These are phyloP conservation scores for Penaeus chinensis DNA, from an alignment of 1,140 invertebrate genomes.

Conservation along the genomic window DNA sequence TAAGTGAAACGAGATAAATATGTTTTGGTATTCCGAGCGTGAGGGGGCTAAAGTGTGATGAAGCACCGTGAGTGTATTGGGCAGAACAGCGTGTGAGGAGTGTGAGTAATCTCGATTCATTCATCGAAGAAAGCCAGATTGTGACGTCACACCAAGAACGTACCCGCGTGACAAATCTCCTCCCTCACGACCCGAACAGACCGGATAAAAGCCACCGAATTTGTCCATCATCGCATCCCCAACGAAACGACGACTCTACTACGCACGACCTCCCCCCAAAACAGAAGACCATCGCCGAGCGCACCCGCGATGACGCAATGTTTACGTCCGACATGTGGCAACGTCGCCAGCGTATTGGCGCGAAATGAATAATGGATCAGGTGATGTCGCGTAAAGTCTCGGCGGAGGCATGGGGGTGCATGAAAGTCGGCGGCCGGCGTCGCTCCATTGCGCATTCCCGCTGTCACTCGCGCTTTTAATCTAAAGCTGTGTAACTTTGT, in stretches of 20 bases:
- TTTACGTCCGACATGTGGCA: constrained; percentile 53
- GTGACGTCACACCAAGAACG: constrained; percentile 40
- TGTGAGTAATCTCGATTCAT: constrained; percentile 49
- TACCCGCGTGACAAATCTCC: constrained; percentile 31
- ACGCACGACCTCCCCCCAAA: background rate
- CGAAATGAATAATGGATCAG: constrained; percentile 57
- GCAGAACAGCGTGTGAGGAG: constrained; percentile 4
- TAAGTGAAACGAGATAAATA: background rate
- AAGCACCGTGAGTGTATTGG: background rate
- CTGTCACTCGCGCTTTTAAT: constrained; percentile 36
- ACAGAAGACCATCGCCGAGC: constrained; percentile 3
- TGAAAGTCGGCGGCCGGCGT: constrained; percentile 12
- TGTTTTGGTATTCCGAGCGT: too few species aligned
- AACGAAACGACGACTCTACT: background rate
- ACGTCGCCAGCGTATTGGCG: constrained; percentile 52
- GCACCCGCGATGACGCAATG: constrained; percentile 35
- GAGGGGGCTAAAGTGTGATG: too few species aligned
- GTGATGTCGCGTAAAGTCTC: constrained; percentile 54
- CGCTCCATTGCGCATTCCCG: constrained; percentile 33
- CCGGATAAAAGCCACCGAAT: background rate
- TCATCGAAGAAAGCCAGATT: constrained; percentile 46
- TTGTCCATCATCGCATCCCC: too few species aligned
- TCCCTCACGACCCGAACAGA: too few species aligned
- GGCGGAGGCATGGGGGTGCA: constrained; percentile 32
- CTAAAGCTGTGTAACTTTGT: constrained; percentile 42